Evolutionary conservation across 2,888 invertebrate genomes (phyloP).

Genomic region (Drosophila infuscata): DNA sequence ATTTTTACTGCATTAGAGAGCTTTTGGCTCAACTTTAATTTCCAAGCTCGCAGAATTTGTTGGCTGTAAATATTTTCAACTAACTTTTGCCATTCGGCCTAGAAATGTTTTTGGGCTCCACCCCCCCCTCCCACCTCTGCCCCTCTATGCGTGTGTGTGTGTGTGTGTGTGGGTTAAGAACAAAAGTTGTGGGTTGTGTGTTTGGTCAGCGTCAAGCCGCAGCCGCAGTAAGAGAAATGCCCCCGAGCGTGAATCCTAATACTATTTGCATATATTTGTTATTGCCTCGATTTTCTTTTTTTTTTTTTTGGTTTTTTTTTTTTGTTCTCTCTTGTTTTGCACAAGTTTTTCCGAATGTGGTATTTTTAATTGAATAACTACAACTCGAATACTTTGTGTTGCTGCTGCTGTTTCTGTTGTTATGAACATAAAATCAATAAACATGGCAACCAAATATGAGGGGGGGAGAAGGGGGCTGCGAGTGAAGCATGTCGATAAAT

Average conservation of each 20-base stretch:
- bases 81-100: constrained; percentile 65
- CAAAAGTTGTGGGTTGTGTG: constrained; percentile 44
- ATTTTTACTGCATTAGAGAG: constrained; percentile 25
- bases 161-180: constrained; percentile 16
- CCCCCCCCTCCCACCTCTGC: background rate
- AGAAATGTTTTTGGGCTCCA: constrained; percentile 35
- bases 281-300: constrained; percentile 28
- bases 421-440: constrained; percentile 34
- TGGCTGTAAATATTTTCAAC: constrained; percentile 49
- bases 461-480: too few species aligned
- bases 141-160: constrained; percentile 4
- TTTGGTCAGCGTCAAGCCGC: constrained; percentile 51
- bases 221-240: constrained; percentile 24
- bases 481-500: constrained; percentile 29
- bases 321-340: constrained; percentile 2
- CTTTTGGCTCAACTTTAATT: constrained; percentile 50
- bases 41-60: constrained; percentile 30
- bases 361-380: constrained; percentile 76
- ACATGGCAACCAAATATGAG: background rate
- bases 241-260: constrained; percentile 52
- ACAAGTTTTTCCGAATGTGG: constrained; percentile 50
- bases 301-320: background rate
- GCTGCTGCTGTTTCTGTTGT: constrained; percentile 17
- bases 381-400: constrained; percentile 45
- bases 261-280: constrained; percentile 65